phyloP scores from a whole-genome alignment of 2,113 vertebrate genomes.

The Notothenia coriiceps region DNA sequence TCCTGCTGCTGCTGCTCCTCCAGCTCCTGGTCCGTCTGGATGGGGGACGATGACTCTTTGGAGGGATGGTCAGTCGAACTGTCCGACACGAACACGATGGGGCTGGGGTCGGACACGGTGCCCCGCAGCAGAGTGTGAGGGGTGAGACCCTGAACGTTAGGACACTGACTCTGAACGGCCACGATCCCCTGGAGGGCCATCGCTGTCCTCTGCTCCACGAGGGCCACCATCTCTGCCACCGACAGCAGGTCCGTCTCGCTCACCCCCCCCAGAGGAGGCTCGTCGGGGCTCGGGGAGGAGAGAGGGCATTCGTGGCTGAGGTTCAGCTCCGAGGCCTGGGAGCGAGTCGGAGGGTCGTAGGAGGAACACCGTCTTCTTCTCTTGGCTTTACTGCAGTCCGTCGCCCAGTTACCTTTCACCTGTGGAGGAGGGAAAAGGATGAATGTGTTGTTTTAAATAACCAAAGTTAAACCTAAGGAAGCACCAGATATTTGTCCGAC shows the following conservation, averaged over 20 bases:
- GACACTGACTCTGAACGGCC: slow-evolving; percentile 71
- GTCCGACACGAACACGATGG: slow-evolving; percentile 86
- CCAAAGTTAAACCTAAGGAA: too few relatives aligned
- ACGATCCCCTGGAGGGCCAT: slow-evolving; percentile 88
- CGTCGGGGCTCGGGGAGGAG: slow-evolving; percentile 37
- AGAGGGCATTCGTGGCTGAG: slow-evolving; percentile 51
- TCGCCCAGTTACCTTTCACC: slow-evolving; percentile 95
- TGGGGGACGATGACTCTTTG: slow-evolving; percentile 65
- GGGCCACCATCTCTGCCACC: slow-evolving; percentile 95
- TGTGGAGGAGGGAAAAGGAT: slow-evolving; percentile 20
- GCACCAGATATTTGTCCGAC: too few relatives aligned
- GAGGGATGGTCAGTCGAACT: slow-evolving; percentile 55
- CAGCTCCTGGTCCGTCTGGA: slow-evolving; percentile 75
- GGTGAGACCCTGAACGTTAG: slow-evolving; percentile 49
- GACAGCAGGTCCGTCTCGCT: slow-evolving; percentile 89
- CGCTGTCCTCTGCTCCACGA: slow-evolving; percentile 91
- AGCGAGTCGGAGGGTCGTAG: slow-evolving; percentile 84
- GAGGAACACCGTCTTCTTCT: slow-evolving; percentile 91
- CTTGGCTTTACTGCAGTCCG: slow-evolving; percentile 92
- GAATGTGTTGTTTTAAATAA: too few relatives aligned
- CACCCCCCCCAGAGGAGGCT: slow-evolving; percentile 63
- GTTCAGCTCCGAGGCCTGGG: slow-evolving; percentile 65
- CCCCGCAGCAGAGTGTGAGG: slow-evolving; percentile 69
- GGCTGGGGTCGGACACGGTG: slow-evolving; percentile 69
- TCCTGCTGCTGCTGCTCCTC: slow-evolving; percentile 83